phyloP scores from a whole-genome alignment of 2,113 vertebrate species.

The Pleuronectes platessa region DNA sequence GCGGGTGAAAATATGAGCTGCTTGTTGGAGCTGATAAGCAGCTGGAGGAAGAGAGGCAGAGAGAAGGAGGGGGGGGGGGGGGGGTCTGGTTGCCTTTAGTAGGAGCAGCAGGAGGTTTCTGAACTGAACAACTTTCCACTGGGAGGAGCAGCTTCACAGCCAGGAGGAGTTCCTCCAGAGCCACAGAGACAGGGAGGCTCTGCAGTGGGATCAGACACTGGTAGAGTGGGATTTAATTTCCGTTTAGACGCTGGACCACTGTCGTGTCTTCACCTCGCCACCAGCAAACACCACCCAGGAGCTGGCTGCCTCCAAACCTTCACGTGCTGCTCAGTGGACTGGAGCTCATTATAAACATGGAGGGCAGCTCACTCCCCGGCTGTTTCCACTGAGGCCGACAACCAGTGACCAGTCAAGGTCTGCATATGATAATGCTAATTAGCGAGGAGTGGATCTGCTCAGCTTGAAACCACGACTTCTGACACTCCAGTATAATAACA shows the following conservation, averaged over 20 bases:
- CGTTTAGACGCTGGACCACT: too few relatives aligned
- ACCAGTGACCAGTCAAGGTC: not conserved
- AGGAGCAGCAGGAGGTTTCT: conserved; percentile 28
- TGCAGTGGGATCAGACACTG: too few relatives aligned
- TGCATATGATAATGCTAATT: conserved; percentile 29
- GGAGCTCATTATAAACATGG: conserved; percentile 47
- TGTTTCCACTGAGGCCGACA: not conserved
- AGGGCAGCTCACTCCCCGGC: not conserved
- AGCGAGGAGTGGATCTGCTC: conserved; percentile 7
- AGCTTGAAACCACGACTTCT: not conserved
- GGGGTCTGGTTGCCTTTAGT: conserved; percentile 5
- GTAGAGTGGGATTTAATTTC: too few relatives aligned
- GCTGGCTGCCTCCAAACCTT: conserved; percentile 13
- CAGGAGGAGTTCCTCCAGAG: conserved; percentile 13
- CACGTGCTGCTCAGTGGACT: conserved; percentile 13
- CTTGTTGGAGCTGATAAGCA: too few relatives aligned
- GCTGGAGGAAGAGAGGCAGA: too few relatives aligned
- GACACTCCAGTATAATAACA: too few relatives aligned
- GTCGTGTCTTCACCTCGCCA: conserved; percentile 27
- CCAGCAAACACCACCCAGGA: conserved; percentile 5
- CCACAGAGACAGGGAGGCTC: not conserved
- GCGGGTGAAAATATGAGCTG: too few relatives aligned
- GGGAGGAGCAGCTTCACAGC: conserved; percentile 3
- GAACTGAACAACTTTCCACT: conserved; percentile 16
- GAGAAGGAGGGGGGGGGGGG: not conserved